These are phyloP conservation scores for Xestia c-nigrum DNA, from an alignment of 2,888 invertebrate species.

Conservation along the genomic window DNA sequence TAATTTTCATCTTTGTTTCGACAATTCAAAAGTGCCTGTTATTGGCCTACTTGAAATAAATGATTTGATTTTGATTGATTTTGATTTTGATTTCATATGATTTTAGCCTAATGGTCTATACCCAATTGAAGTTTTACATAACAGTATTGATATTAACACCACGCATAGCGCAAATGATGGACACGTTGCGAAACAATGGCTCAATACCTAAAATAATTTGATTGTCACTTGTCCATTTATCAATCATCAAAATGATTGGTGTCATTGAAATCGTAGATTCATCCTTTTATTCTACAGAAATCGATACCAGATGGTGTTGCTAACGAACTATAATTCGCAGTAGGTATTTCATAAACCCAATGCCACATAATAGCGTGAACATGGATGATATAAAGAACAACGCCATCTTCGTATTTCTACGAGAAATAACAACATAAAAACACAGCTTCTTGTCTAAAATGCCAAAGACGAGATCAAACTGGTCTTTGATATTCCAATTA, in stretches of 20 bases:
- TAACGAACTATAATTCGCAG: constrained; percentile 4
- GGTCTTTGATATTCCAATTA: constrained; percentile 32
- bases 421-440: constrained; percentile 24
- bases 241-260: constrained; percentile 18
- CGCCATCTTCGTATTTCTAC: constrained; percentile 57
- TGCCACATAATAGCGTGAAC: neutral
- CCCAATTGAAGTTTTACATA: constrained; percentile 15
- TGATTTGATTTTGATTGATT: no score
- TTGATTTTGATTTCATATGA: no score
- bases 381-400: constrained; percentile 18
- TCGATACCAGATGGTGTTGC: neutral
- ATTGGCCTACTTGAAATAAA: no score
- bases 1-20: no score
- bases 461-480: constrained; percentile 4
- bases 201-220: constrained; percentile 29
- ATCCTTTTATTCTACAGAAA: constrained; percentile 16
- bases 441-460: constrained; percentile 14
- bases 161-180: neutral
- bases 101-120: neutral
- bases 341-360: neutral
- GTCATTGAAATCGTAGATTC: constrained; percentile 13
- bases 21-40: no score
- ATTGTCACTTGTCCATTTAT: constrained; percentile 38
- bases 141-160: constrained; percentile 10
- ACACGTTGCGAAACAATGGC: constrained; percentile 29